A percentile compares a stretch with the other conserved stretches of the same genome.
phyloP scores from a whole-genome alignment of 2,113 vertebrate genomes.

The Excalfactoria chinensis region DNA sequence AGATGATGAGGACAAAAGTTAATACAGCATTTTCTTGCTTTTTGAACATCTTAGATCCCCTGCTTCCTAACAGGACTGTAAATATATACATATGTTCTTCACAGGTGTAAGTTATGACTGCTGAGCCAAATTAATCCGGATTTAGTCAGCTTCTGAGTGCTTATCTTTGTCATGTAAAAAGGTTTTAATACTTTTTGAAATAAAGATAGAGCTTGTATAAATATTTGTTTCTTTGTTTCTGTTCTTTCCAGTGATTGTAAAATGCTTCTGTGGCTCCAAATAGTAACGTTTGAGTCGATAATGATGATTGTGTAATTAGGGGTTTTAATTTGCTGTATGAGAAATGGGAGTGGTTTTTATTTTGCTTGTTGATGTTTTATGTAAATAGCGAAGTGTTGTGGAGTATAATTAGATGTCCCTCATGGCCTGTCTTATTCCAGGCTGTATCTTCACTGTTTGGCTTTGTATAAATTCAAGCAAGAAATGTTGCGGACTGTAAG shows the following conservation, averaged over 20 bases:
- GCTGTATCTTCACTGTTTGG: not conserved
- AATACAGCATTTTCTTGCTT: not conserved
- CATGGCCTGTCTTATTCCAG: not conserved
- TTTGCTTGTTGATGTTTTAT: slow-evolving; percentile 10
- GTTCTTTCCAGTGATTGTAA: not conserved
- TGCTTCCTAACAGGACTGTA: not conserved
- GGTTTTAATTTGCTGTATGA: slow-evolving; percentile 49
- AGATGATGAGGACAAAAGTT: not conserved
- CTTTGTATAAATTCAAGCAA: not conserved
- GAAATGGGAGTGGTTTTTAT: slow-evolving; percentile 24
- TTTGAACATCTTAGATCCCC: not conserved
- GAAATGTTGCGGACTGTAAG: not conserved
- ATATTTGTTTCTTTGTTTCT: not conserved
- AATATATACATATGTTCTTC: not conserved
- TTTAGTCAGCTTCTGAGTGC: not conserved
- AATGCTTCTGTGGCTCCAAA: not conserved
- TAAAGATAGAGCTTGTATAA: not conserved
- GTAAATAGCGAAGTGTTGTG: slow-evolving; percentile 9
- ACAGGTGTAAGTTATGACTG: not conserved
- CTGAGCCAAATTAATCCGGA: not conserved
- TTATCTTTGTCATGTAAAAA: not conserved
- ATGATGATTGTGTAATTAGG: slow-evolving; percentile 22
- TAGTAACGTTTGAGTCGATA: slow-evolving; percentile 23
- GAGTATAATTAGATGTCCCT: slow-evolving; percentile 42
- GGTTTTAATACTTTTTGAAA: not conserved